Evolutionary conservation across 2,888 invertebrate species (phyloP), one percentile per base, ranked within the genome.

Genomic region (Ochropacha duplaris): DNA sequence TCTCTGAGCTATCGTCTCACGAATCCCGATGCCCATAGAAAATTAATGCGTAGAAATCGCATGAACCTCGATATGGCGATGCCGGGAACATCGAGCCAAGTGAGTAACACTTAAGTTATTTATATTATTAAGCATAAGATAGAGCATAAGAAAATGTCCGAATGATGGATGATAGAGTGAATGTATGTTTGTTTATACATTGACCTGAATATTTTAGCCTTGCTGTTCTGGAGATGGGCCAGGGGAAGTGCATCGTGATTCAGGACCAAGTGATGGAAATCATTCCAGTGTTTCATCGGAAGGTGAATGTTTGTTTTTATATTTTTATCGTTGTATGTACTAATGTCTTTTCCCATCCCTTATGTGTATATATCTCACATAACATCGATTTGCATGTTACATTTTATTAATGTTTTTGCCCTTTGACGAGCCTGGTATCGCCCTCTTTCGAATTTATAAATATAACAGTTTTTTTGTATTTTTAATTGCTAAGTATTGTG

Each of bases 211-310:
- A 63, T 69, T 64, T 61, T 68, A 90, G 90, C 69, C 82, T 11
- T 84, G 86, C 66, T 81, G 81, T 44, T 76, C 83, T 39, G 88
- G 84, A 14, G 83, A 78, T 49, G 84, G 79, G 6, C 65, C 79
- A 0, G 77, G 66, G 54, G 86, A 79, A 16, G 70, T 67, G 1
- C 76, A 76, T 1, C 81, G 84, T 1, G 87, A 84, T 55, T 65
- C 86, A 0, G 89, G 84, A 11, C 83, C 88, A 0, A 85, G 77
- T 63, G 97, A 97, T 77, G 97, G 97, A 0, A 98, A 98, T 82
- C 95, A 98, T 64, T 98, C 98, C 55, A 98, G 98, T 79, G 96
- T 98, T 12, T 98, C 98, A 71, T 98, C 98, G 68, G 98, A 99
- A 92, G 99, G 99, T 68, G 70, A 61, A 62, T 62, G 56, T 51